Conservation (phyloP, 1,140 invertebrate species). For the Caerostris extrusa region DNA sequence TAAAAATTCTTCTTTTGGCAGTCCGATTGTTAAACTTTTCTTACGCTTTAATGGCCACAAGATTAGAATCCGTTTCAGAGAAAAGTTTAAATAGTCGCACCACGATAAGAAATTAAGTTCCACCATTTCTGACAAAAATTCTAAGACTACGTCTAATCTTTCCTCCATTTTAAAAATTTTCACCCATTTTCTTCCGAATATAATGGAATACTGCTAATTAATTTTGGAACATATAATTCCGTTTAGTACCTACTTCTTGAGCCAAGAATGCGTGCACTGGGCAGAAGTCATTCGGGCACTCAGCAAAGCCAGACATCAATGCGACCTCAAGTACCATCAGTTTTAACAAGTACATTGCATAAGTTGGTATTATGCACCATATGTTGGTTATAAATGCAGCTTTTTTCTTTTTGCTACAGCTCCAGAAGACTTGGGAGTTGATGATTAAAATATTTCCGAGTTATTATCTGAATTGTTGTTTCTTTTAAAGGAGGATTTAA, state of each 20-base stretch:
- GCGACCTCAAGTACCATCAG: not conserved
- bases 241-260: not conserved
- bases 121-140: not conserved
- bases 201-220: not conserved
- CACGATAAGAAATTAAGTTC: not conserved
- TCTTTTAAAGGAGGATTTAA: not conserved
- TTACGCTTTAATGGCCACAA: not conserved
- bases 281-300: not conserved
- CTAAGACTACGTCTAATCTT: not conserved
- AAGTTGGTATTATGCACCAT: too few species aligned
- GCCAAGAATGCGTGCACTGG: not conserved
- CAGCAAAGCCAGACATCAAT: not conserved
- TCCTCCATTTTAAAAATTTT: not conserved
- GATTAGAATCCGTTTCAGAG: not conserved
- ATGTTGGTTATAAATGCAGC: too few species aligned
- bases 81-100: not conserved
- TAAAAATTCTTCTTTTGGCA: not conserved
- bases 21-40: not conserved
- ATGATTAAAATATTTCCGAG: not conserved
- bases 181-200: not conserved
- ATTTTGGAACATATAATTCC: not conserved
- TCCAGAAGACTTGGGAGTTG: not conserved
- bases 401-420: not conserved
- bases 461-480: not conserved
- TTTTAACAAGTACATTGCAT: not conserved